Evolutionary conservation across 2,888 invertebrate species (phyloP), one percentile per base, ranked within the genome.

Genomic region (Oegoconia quadripuncta): DNA sequence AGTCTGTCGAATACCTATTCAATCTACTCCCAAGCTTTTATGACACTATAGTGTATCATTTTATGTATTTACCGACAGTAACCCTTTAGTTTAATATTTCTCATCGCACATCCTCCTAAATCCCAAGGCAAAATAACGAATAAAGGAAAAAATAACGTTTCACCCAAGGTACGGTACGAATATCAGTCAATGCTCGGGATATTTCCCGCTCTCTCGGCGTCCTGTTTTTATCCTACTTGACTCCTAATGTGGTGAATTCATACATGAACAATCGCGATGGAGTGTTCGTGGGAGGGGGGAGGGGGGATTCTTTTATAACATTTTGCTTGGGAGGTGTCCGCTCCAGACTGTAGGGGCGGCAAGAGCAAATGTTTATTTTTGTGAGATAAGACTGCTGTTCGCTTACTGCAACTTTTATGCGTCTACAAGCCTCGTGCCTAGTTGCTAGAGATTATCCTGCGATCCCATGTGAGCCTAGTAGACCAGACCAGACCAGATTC

Each of bases 241-340:
- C 89, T 89, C 84, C 77, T 91, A 90, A 91, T 91, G 91, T 91
- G 90, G 89, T 91, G 91, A 90, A 91, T 91, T 89, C 90, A 91
- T 91, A 91, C 90, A 91, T 91, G 90, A 89, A 89, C 90, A 91
- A 88, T 84, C 68, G 81, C 62, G 76, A 59, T 67, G 59, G 74
- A 73, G 78, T 70, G 78, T 66, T 72, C 70, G 54, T 40, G 39
- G 44, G 45, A 44, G 50, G 44, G 58, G 47, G 56, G 46, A 44
- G 47, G 51, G 57, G 56, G 60, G 52, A 58, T 72, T 74, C 74
- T 74, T 78, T 76, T 70, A 65, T 67, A 73, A 72, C 70, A 64
- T 74, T 73, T 57, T 50, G 68, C 54, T 53, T 42, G 50, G 53
- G 48, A 50, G 60, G 52, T 31, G 43, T 38, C 42, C 31, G 30